Evolutionary conservation across 2,888 invertebrate genomes (phyloP), one percentile per base, ranked within the genome.

Genomic region (Patella caerulea): DNA sequence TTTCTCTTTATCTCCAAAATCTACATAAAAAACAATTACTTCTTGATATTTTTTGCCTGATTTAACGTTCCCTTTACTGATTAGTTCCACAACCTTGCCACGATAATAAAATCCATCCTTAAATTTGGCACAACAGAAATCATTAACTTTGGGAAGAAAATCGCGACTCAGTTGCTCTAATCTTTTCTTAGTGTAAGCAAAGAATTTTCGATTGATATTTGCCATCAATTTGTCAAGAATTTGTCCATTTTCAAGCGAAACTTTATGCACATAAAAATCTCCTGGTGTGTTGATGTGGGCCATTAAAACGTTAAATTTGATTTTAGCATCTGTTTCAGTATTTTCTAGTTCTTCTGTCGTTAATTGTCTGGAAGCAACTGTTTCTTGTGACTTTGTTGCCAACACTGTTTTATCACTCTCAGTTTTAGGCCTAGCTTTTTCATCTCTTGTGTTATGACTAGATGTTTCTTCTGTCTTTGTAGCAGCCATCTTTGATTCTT

Each of bases 1-100:
- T 85, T 94, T 94, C 86, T 95, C 95, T 79, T 94, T 94, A 91
- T 97, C 96, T 0, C 97, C 97, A 91, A 96, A 97, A 92, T 98
- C 97, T 75, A 97, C 94, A 92, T 95, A 97, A 90, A 95, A 96
- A 15, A 97, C 93, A 55, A 83, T 78, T 4, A 86, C 78, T 69
- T 83, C 34, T 54, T 19, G 53, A 12, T 71, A 69, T 73, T 52
- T 71, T 55, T 52, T 19, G 11, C 52, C n/a, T 17, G 69, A 54
- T 70, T 59, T 75, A 17, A 69, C 11, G 4, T 45, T 24, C 29
- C 24, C n/a, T 56, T 53, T 15, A 54, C 24, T 52, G 72, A 59
- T 54, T 2, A 71, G 70, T 3, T 79, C 78, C 19, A 79, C 34
- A 5, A 83, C 75, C 34, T 79, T 29, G 2, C 93, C 95, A 84